Percentiles rank a stretch among this genome's conserved stretches.
Evolutionary conservation across 2,888 invertebrate species (phyloP).

Genomic region (Stegana nigrithorax): DNA sequence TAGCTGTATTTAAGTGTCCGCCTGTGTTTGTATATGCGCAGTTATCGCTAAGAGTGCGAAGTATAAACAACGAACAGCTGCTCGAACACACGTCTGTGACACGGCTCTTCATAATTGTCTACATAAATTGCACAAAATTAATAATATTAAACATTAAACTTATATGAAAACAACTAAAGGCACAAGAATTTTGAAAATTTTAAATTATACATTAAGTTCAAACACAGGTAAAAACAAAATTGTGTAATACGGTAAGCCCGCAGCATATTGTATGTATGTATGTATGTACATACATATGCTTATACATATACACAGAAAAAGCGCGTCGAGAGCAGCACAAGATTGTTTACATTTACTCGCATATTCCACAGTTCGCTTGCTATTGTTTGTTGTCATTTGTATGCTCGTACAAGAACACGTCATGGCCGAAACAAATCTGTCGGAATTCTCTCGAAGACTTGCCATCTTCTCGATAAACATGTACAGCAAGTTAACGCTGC

Average conservation of each 20-base stretch:
- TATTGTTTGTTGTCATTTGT: too few species aligned
- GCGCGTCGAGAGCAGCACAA: background rate
- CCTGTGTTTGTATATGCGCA: too few species aligned
- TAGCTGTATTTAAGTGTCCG: too few species aligned
- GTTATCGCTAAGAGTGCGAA: too few species aligned
- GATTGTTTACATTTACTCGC: background rate
- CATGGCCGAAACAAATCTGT: slow-evolving; percentile 41
- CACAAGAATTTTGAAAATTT: background rate
- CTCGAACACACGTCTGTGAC: too few species aligned
- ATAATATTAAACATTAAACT: too few species aligned
- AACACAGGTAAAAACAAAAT: background rate
- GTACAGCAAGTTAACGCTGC: slow-evolving; percentile 38
- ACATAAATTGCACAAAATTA: too few species aligned
- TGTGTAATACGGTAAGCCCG: background rate
- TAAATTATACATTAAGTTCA: background rate
- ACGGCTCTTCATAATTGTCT: too few species aligned
- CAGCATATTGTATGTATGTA: background rate
- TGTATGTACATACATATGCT: background rate
- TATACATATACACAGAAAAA: background rate
- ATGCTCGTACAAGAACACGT: too few species aligned
- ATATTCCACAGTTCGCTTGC: background rate
- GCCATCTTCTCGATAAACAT: slow-evolving; percentile 44
- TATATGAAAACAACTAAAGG: background rate
- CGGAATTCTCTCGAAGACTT: slow-evolving; percentile 45
- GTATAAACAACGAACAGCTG: too few species aligned